A percentile compares a stretch with the other conserved stretches of the same genome.
Evolutionary conservation across 2,888 invertebrate species (phyloP).

Genomic region (Tholera decimalis): DNA sequence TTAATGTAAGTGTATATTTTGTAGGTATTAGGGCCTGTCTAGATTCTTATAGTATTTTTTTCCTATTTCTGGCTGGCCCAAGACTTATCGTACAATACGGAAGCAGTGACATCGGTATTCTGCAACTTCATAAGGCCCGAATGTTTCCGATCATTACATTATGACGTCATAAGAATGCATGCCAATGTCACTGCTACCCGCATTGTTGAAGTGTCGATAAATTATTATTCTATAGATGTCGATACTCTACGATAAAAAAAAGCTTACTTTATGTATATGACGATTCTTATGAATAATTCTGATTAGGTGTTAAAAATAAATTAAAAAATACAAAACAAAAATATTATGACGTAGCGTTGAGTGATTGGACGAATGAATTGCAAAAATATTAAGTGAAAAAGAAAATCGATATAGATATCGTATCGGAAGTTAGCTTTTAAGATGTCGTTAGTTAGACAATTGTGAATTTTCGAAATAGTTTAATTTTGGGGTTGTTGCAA

Average conservation of each 20-base stretch:
- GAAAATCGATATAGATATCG: slow-evolving; percentile 55
- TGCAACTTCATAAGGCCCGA: slow-evolving; percentile 24
- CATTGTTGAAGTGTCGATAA: slow-evolving; percentile 58
- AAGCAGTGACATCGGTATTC: slow-evolving; percentile 48
- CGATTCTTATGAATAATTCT: slow-evolving; percentile 76
- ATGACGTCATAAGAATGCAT: slow-evolving; percentile 25
- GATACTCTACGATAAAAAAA: slow-evolving; percentile 60
- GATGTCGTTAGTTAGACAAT: slow-evolving; percentile 65
- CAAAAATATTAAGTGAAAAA: slow-evolving; percentile 48
- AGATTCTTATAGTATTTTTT: slow-evolving; percentile 73
- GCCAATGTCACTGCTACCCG: slow-evolving; percentile 47
- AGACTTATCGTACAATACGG: slow-evolving; percentile 55
- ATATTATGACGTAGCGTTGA: slow-evolving; percentile 68
- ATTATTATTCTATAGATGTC: slow-evolving; percentile 63
- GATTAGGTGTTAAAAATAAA: slow-evolving; percentile 70
- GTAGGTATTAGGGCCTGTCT: slow-evolving; percentile 71
- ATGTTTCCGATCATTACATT: slow-evolving; percentile 20
- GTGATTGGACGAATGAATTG: slow-evolving; percentile 71
- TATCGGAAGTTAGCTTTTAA: slow-evolving; percentile 56
- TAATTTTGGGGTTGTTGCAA: slow-evolving; percentile 61
- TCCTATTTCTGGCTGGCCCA: slow-evolving; percentile 72
- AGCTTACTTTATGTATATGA: slow-evolving; percentile 68
- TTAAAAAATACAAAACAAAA: slow-evolving; percentile 69
- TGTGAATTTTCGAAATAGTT: slow-evolving; percentile 58
- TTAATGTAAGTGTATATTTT: slow-evolving; percentile 68